Conservation (phyloP, 1,140 invertebrate genomes). For the Marisa cornuarietis region DNA sequence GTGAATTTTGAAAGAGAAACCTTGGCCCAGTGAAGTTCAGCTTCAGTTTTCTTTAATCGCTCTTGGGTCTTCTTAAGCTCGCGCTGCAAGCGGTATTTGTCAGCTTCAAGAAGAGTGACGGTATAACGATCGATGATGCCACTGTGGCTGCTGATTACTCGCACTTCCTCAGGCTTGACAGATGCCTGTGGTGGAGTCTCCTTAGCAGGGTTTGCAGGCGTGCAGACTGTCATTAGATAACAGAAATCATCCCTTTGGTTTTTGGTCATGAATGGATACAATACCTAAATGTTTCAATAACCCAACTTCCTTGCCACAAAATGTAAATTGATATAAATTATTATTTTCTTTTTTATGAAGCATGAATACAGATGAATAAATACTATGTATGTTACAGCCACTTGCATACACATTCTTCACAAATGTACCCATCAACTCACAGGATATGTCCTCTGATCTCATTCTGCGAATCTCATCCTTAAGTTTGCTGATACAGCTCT, state of each 20-base stretch:
- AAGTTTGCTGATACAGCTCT: slow-evolving; percentile 12
- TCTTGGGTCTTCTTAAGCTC: slow-evolving; percentile 23
- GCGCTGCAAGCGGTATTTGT: slow-evolving; percentile 24
- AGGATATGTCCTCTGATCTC: slow-evolving; percentile 13
- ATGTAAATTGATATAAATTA: too few relatives aligned
- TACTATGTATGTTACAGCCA: neutral
- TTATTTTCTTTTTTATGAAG: neutral
- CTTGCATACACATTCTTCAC: neutral
- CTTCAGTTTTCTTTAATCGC: slow-evolving; percentile 2
- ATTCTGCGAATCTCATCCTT: slow-evolving; percentile 22
- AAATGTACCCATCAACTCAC: neutral
- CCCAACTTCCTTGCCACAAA: neutral
- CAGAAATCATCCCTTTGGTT: neutral
- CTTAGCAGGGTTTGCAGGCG: neutral
- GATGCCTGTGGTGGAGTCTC: neutral
- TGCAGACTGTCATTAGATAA: slow-evolving; percentile 10
- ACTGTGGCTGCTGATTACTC: slow-evolving; percentile 23
- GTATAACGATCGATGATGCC: slow-evolving; percentile 26
- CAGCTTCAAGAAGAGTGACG: slow-evolving; percentile 20
- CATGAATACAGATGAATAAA: neutral
- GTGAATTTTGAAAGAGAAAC: slow-evolving; percentile 14
- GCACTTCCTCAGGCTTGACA: neutral
- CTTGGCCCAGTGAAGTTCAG: slow-evolving; percentile 20
- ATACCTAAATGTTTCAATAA: neutral
- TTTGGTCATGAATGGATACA: neutral